These are phyloP conservation scores for Trichonephila inaurata DNA, from an alignment of 1,140 invertebrate genomes.

Conservation along the genomic window DNA sequence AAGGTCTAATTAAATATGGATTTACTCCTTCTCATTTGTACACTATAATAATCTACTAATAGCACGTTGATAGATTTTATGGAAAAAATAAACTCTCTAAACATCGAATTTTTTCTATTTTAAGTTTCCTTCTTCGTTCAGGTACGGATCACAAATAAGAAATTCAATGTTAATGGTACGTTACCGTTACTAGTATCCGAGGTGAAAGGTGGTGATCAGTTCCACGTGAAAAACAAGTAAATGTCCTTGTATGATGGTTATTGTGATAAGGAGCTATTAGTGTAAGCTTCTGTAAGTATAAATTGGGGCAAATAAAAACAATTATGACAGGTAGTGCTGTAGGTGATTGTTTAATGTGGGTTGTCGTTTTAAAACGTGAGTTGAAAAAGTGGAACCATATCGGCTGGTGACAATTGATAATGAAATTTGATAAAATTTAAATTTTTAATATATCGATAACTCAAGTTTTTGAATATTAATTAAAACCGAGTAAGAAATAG, in stretches of 20 bases:
- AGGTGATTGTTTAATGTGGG: too few species aligned
- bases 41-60: too few species aligned
- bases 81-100: not conserved
- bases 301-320: not conserved
- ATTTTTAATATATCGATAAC: too few species aligned
- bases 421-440: too few species aligned
- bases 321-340: not conserved
- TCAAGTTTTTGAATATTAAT: too few species aligned
- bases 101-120: not conserved
- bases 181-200: not conserved
- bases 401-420: too few species aligned
- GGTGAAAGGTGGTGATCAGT: not conserved
- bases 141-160: not conserved
- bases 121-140: not conserved
- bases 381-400: too few species aligned
- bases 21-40: too few species aligned
- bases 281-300: not conserved
- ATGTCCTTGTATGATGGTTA: not conserved
- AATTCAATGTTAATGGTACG: constrained; percentile 18
- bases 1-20: not conserved
- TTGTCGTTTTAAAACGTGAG: too few species aligned
- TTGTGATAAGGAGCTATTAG: not conserved
- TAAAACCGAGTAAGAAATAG: too few species aligned
- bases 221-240: not conserved
- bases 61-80: not conserved